A percentile compares a stretch with the other conserved stretches of the same genome.
These are phyloP conservation scores for Andrena bucephala DNA, from an alignment of 2,888 invertebrate species.

Conservation along the genomic window DNA sequence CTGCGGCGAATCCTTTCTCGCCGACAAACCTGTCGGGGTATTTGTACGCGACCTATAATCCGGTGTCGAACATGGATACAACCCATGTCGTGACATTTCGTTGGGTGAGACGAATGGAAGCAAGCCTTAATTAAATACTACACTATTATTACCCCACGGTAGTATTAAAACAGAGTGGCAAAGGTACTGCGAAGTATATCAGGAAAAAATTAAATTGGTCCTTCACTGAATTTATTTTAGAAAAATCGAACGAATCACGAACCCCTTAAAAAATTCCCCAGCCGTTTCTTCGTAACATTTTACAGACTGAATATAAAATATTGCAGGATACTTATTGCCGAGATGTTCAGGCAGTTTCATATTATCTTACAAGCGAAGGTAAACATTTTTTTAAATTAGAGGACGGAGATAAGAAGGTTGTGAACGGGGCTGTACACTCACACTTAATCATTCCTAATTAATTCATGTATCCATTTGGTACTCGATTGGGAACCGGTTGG, in stretches of 20 bases:
- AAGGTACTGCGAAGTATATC: too few relatives aligned
- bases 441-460: slow-evolving; percentile 1
- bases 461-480: slow-evolving; percentile 5
- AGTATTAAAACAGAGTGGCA: neutral
- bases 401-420: neutral
- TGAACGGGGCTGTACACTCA: neutral
- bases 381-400: neutral
- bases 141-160: slow-evolving; percentile 36
- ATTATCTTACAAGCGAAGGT: neutral
- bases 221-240: neutral
- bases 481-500: slow-evolving; percentile 3
- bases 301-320: neutral
- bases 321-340: neutral
- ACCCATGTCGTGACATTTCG: slow-evolving; percentile 24
- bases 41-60: slow-evolving; percentile 40
- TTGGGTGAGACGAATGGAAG: slow-evolving; percentile 5
- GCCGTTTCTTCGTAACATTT: neutral
- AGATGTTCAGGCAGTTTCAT: neutral
- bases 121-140: slow-evolving; percentile 31
- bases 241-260: neutral
- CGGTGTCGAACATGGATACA: slow-evolving; percentile 43
- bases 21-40: slow-evolving; percentile 32
- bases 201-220: neutral
- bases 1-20: slow-evolving; percentile 47
- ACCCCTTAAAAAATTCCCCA: neutral